These are phyloP conservation scores for Cephus rjabovi DNA, from an alignment of 2,888 invertebrate species.

Conservation along the genomic window DNA sequence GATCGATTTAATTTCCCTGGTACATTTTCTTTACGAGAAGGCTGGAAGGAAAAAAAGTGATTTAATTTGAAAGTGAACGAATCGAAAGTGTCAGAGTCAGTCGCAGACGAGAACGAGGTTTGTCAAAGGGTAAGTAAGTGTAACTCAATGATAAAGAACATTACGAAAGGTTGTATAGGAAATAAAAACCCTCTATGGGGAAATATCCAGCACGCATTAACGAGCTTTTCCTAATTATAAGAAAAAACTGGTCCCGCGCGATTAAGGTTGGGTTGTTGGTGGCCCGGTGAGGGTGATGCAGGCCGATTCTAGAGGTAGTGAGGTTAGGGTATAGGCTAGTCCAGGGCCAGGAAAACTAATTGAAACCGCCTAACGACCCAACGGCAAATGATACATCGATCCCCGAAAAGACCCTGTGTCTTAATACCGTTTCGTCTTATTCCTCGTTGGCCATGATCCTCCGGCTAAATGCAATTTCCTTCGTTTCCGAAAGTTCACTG, in stretches of 20 bases:
- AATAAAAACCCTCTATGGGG: slow-evolving; percentile 8
- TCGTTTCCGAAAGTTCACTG: slow-evolving; percentile 14
- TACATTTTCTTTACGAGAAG: neutral
- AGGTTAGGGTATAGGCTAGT: slow-evolving; percentile 30
- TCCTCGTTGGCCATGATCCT: slow-evolving; percentile 31
- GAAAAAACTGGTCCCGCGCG: slow-evolving; percentile 58
- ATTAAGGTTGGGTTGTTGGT: slow-evolving; percentile 50
- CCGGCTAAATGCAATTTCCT: slow-evolving; percentile 49
- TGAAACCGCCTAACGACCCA: slow-evolving; percentile 66
- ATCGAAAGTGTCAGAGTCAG: neutral
- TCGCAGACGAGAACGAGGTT: neutral
- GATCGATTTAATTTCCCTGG: neutral
- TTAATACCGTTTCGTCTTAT: slow-evolving; percentile 61
- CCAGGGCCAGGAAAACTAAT: slow-evolving; percentile 60
- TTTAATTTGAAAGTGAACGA: neutral
- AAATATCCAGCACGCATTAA: slow-evolving; percentile 57
- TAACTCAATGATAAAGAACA: neutral
- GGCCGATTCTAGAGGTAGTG: slow-evolving; percentile 32
- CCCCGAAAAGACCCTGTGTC: slow-evolving; percentile 51
- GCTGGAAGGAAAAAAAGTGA: neutral
- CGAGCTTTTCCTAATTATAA: slow-evolving; percentile 64
- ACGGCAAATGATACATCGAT: slow-evolving; percentile 65
- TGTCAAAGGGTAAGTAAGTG: neutral
- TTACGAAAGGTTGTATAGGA: neutral
- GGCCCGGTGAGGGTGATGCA: slow-evolving; percentile 16